These are phyloP conservation scores for Merodon equestris DNA, from an alignment of 2,888 invertebrate genomes.

Conservation along the genomic window DNA sequence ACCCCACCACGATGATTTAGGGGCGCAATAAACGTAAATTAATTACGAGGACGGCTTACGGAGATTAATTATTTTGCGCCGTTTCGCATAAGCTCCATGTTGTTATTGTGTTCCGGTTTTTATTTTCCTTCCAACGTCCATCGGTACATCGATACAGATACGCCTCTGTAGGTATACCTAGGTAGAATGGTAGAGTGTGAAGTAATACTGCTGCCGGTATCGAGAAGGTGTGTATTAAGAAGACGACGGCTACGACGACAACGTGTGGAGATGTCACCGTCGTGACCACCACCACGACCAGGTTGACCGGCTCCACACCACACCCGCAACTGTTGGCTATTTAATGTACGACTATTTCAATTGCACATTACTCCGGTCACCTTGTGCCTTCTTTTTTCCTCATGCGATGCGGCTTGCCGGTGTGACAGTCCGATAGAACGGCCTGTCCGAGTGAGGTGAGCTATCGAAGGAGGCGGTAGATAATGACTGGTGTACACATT, in stretches of 20 bases:
- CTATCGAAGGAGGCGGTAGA: constrained; percentile 44
- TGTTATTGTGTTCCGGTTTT: constrained; percentile 48
- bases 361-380: constrained; percentile 57
- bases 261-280: constrained; percentile 9
- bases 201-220: too few species aligned
- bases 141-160: too few species aligned
- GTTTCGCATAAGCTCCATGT: constrained; percentile 66
- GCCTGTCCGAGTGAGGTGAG: constrained; percentile 53
- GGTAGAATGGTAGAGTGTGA: constrained; percentile 23
- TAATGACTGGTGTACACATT: constrained; percentile 52
- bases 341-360: constrained; percentile 62
- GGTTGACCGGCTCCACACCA: constrained; percentile 4
- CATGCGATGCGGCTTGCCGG: too few species aligned
- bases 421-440: constrained; percentile 33
- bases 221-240: constrained; percentile 32
- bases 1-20: constrained; percentile 71
- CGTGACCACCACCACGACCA: too few species aligned
- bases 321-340: constrained; percentile 31
- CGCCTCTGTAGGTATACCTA: constrained; percentile 4
- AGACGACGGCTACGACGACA: constrained; percentile 23
- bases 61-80: constrained; percentile 71
- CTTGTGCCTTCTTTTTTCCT: too few species aligned
- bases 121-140: neutral
- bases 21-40: constrained; percentile 71
- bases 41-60: constrained; percentile 71